Conservation (phyloP, 2,888 invertebrate genomes). For the Ormyrus thymus region DNA sequence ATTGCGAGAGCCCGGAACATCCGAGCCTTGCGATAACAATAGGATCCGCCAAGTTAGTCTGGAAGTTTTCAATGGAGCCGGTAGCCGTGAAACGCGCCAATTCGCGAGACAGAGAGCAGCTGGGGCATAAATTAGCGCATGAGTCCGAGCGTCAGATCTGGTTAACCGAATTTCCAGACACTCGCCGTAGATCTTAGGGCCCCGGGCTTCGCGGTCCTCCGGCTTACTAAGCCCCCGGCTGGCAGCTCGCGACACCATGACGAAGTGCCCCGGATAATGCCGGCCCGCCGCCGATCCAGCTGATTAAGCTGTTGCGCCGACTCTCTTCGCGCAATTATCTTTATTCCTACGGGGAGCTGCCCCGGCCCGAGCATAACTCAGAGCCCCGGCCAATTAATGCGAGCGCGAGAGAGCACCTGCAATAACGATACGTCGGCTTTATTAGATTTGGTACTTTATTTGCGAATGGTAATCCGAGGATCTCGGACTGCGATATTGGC, state of each 20-base stretch:
- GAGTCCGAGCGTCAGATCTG: not conserved
- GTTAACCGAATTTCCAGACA: slow-evolving; percentile 36
- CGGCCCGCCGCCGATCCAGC: not conserved
- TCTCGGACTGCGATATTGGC: too few species aligned
- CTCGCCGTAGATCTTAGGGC: slow-evolving; percentile 15
- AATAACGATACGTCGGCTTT: not conserved
- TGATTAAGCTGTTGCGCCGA: not conserved
- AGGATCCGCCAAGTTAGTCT: too few species aligned
- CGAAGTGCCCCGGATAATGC: slow-evolving; percentile 25
- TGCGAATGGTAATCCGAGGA: too few species aligned
- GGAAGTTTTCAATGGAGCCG: too few species aligned
- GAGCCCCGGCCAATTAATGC: too few species aligned
- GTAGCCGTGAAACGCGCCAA: too few species aligned
- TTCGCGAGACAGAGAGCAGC: too few species aligned
- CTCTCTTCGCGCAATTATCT: slow-evolving; percentile 5
- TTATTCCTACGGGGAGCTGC: not conserved
- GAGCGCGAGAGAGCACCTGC: not conserved
- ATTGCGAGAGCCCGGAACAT: too few species aligned
- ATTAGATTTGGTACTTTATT: too few species aligned
- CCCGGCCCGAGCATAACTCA: not conserved
- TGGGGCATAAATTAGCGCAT: too few species aligned
- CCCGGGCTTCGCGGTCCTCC: too few species aligned
- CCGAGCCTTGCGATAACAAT: too few species aligned
- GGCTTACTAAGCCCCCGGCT: not conserved
- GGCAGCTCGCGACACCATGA: slow-evolving; percentile 14